Evolutionary conservation across 2,113 vertebrate genomes (phyloP), one percentile per base, ranked within the genome.

Genomic region (Oncorhynchus gorbuscha): DNA sequence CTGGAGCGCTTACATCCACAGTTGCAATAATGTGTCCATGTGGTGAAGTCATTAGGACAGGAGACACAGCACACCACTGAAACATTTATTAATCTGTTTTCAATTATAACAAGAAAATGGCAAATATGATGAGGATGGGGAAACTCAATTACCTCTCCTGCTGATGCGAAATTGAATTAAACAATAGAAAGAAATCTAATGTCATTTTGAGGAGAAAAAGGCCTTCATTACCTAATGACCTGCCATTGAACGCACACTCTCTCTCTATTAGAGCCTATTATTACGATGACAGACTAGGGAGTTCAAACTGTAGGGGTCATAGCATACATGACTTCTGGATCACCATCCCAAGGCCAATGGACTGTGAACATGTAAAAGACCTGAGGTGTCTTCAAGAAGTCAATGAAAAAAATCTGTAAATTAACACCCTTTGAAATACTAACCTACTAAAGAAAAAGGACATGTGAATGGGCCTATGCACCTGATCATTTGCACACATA

Each of bases 211-310:
- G 5, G 65, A 30, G 65, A 67, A 67, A 13, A 64, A 74, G 35
- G 14, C 39, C 72, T 65, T 64, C n/a, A 74, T 74, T 74, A 62
- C 59, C 32, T 74, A 74, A 74, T 64, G 72, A 74, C 59, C 32
- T 74, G 30, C 9, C 32, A 14, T 65, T 12, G 16, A 66, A 66
- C 35, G 39, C n/a, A 45, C 64, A 64, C 24, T 26, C 72, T 26
- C 72, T 24, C n/a, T 16, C 72, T 64, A 74, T 74, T 74, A 74
- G 39, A 32, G 32, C 26, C 72, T 64, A 64, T 64, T 45, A 45
- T 28, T 65, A 74, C 2, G 30, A 74, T 48, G 72, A 74, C 35
- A 45, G 39, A 35, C 45, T 22, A 48, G 59, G 58, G 59, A 74
- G 62, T 62, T 64, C 24, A 61, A 74, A 49, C 9, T 64, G 61